A percentile compares a stretch with the other conserved stretches of the same genome.
These are phyloP conservation scores for Ibycter americanus DNA, from an alignment of 2,797 vertebrate species.

Conservation along the genomic window DNA sequence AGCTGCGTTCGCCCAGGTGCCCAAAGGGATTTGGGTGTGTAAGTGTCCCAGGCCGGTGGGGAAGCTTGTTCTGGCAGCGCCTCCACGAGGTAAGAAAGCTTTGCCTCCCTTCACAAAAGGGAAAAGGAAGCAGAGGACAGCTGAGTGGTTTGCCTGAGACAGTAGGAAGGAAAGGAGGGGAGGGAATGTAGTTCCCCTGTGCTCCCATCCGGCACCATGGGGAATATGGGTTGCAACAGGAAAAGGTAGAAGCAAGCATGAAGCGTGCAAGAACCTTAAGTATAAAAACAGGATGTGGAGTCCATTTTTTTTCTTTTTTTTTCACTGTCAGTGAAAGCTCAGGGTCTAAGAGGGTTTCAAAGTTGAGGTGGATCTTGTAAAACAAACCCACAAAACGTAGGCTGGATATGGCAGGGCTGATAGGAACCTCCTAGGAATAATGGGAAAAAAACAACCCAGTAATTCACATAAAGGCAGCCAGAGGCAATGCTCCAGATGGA, in stretches of 20 bases:
- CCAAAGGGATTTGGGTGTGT: fast-evolving
- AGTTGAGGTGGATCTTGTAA: not conserved
- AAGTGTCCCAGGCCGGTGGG: not conserved
- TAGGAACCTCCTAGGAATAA: not conserved
- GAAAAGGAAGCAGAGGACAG: not conserved
- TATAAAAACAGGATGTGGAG: not conserved
- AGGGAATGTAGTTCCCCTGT: not conserved
- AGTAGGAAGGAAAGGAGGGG: not conserved
- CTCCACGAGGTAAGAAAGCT: not conserved
- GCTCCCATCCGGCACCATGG: not conserved
- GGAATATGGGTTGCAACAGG: not conserved
- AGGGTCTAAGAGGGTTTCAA: not conserved
- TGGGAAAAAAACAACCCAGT: fast-evolving
- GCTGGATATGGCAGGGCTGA: not conserved
- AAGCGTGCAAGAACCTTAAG: not conserved
- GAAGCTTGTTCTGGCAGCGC: not conserved
- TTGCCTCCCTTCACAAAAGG: fast-evolving
- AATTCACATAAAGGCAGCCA: fast-evolving
- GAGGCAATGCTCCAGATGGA: not conserved
- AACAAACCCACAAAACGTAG: not conserved
- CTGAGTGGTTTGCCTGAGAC: not conserved
- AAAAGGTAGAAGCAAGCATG: not conserved
- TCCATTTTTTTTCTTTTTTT: too few species aligned
- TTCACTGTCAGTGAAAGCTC: not conserved
- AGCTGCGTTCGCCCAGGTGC: not conserved